Conservation (phyloP, 2,113 vertebrate species). For the Tiliqua scincoides region DNA sequence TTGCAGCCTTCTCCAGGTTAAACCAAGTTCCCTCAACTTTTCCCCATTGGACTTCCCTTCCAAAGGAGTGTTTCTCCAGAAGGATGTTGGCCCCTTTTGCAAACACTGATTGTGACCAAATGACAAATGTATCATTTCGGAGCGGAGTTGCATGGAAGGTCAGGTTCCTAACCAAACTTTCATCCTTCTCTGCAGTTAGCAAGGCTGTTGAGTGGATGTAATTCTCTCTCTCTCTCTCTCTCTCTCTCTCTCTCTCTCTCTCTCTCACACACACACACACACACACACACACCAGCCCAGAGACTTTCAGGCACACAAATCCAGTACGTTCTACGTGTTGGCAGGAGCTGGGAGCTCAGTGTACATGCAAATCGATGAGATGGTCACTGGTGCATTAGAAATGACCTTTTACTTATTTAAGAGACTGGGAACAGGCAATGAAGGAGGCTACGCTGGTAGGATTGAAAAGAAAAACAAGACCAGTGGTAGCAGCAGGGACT, state of each 20-base stretch:
- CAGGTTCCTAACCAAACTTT: conserved; percentile 38
- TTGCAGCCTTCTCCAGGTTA: no score
- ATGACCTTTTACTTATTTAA: conserved; percentile 27
- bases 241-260: background rate
- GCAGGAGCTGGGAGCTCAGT: background rate
- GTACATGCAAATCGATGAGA: background rate
- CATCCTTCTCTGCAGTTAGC: background rate
- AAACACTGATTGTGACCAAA: conserved; percentile 50
- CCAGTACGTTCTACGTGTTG: background rate
- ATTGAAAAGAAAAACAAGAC: background rate
- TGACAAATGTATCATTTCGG: conserved; percentile 58
- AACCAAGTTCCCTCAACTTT: no score
- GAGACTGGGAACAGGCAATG: background rate
- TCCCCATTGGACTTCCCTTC: no score
- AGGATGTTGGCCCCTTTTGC: no score
- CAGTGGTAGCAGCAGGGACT: no score
- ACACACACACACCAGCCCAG: background rate
- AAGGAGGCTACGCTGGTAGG: no score
- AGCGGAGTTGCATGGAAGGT: conserved; percentile 48
- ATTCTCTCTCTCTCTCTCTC: background rate
- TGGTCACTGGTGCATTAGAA: conserved; percentile 1
- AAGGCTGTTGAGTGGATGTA: background rate
- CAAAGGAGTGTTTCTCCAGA: no score
- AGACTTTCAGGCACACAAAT: background rate
- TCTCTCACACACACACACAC: conserved; percentile 1